These are phyloP conservation scores for Ginglymostoma cirratum DNA, from an alignment of 2,113 vertebrate species.

Conservation along the genomic window DNA sequence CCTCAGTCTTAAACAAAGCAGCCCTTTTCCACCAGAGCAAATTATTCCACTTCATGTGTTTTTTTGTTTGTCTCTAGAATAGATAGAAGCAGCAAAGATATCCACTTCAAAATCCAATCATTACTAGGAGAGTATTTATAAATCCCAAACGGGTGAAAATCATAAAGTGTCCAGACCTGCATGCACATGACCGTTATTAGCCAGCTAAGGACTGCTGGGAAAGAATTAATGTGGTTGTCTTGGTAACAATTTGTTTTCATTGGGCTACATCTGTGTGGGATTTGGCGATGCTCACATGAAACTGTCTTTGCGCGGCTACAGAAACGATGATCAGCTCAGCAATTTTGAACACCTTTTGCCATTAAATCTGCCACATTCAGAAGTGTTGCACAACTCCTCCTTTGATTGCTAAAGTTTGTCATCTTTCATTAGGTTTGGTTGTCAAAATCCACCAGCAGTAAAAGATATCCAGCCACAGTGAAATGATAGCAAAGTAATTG, in stretches of 20 bases:
- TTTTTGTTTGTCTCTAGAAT: neutral
- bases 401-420: neutral
- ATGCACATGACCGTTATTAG: neutral
- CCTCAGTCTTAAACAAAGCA: neutral
- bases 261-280: neutral
- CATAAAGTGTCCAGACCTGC: neutral
- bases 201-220: neutral
- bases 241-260: neutral
- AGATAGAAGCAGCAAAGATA: neutral
- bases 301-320: neutral
- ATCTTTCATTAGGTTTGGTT: neutral
- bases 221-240: constrained; percentile 10
- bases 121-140: neutral
- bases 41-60: neutral
- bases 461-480: neutral
- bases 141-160: neutral
- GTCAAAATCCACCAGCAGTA: neutral
- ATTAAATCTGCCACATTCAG: neutral
- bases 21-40: neutral
- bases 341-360: neutral
- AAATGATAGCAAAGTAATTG: neutral
- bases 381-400: neutral
- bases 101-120: neutral
- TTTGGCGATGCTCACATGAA: neutral
- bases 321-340: neutral